Evolutionary conservation across 2,797 vertebrate species (phyloP), one percentile per base, ranked within the genome.

Genomic region (Myotis pilosus): DNA sequence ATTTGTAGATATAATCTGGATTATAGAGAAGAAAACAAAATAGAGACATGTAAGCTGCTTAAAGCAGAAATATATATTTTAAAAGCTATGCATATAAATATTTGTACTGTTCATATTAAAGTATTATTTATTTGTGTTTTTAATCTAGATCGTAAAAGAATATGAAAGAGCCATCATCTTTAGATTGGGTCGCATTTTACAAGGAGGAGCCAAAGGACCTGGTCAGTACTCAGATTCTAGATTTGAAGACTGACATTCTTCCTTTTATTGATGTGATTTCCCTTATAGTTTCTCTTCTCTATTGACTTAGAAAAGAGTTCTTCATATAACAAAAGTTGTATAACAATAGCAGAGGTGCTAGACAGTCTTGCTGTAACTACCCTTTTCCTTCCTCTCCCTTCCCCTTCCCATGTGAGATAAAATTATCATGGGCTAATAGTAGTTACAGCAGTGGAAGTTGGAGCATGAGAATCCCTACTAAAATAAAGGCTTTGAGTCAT

Each of bases 111-210:
- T 92, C 69, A 17, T 81, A 38, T 82, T 71, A 33, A 84, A 44
- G 89, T 57, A 74, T 88, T 22, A 44, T 83, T 55, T 57, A 2
- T 83, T 55, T 57, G 2, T 91, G n/a, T 12, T 91, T 95, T 95
- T 74, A 2, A 98, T 98, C 4, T 98, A 99, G 99, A 99, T 99
- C 4, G 98, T 99, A 94, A 99, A 99, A 95, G 99, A 99, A 47
- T 99, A 99, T 1, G 99, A 99, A 90, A 97, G 99, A 93, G 99
- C 99, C 95, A 99, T 99, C 96, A 99, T 99, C 96, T 99, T 99
- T 92, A 98, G 99, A 15, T 97, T 99, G 28, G 99, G 99, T 0
- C 99, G 99, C 68, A 99, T 99, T 97, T 33, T 99, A 23, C 98
- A 97, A 92, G 99, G 99, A 60, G 99, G 99, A 95, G 99, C 99